A percentile compares a stretch with the other conserved stretches of the same genome.
Evolutionary conservation across 2,888 invertebrate genomes (phyloP).

Genomic region (Hyposoter didymator): DNA sequence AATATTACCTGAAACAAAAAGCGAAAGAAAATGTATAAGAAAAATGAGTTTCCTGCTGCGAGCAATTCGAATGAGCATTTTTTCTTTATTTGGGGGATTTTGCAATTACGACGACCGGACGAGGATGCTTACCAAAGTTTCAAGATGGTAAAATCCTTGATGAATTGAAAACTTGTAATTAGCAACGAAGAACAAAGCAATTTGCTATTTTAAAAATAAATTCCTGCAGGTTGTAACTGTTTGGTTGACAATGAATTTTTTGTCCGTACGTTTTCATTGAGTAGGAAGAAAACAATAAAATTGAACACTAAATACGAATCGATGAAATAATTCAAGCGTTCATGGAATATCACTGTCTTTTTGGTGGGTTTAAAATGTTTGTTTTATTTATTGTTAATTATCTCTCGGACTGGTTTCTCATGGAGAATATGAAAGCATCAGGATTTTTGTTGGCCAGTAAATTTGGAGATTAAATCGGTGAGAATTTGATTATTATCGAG

Average conservation of each 20-base stretch:
- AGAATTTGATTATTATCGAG: constrained; percentile 78
- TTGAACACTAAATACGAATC: neutral
- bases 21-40: neutral
- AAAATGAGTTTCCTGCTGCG: neutral
- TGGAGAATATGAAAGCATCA: constrained; percentile 22
- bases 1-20: constrained; percentile 88
- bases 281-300: constrained; percentile 4
- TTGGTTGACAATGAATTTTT: constrained; percentile 1
- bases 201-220: constrained; percentile 10
- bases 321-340: neutral
- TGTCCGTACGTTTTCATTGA: neutral
- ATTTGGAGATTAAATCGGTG: constrained; percentile 74
- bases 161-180: constrained; percentile 29
- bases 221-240: neutral
- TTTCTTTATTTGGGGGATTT: neutral
- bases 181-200: constrained; percentile 22
- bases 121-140: constrained; percentile 58
- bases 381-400: neutral
- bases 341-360: neutral
- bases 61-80: neutral
- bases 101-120: neutral
- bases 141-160: constrained; percentile 52
- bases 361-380: neutral
- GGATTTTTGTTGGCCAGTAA: constrained; percentile 53
- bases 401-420: neutral